Base-by-base conservation (phyloP, 2,797 vertebrate genomes). In the Falco peregrinus region DNA sequence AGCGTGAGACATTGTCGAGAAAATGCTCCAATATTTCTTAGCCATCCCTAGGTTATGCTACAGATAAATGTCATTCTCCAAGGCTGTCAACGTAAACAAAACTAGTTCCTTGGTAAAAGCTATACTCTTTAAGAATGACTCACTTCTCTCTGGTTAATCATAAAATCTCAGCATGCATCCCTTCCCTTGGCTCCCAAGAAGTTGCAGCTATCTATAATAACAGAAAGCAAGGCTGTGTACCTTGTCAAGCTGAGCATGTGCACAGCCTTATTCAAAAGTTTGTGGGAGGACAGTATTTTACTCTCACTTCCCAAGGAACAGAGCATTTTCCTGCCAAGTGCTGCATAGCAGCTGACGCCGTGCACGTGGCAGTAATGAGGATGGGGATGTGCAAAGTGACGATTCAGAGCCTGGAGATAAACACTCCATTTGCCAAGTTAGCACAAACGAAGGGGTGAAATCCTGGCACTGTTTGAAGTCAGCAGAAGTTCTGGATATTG, bases 71-170 rank as follows among this genome's bases (percentile, higher is more conserved):
- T 79, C 60, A 77, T 77, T 85, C 89, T 90, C 68, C 56, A 67
- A 91, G 81, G 47, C 81, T 76, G 78, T 89, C 90, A 92, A 81
- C 77, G 82, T 4, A 41, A 91, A 35, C 74, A 90, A 81, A 94
- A 76, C 53, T 95, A 89, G 65, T 31, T 89, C 54, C 84, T 69
- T 60, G 48, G 43, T 54, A 83, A 90, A 71, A 91, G 47, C 81
- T 93, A 84, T 13, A 74, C 33, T 68, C 84, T 84, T 74, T 2
- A 75, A 39, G 69, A 81, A 59, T 94, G 88, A 94, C 88, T 95
- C 95, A 89, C 57, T 95, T 96, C 71, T 85, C 45, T 56, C 87
- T 84, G 39, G 48, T 96, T 95, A 94, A 95, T 92, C 87, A 89
- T 6, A 77, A 81, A 69, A 95, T 95, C 88, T 90, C 90, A 39